A percentile compares a stretch with the other conserved stretches of the same genome.
Conservation (phyloP, 2,113 vertebrate genomes). For the Etheostoma cragini region DNA sequence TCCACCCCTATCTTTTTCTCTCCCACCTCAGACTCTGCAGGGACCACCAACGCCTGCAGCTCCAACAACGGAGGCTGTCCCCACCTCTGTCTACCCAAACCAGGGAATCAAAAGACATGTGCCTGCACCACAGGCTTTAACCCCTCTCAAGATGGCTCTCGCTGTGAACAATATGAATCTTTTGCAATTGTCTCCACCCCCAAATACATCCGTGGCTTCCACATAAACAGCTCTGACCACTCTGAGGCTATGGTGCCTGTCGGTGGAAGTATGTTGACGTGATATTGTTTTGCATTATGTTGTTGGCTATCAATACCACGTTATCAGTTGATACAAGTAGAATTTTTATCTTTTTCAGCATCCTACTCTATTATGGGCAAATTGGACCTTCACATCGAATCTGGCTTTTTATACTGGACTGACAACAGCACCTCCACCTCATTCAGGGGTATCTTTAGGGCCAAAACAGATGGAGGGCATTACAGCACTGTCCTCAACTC, state of each 20-base stretch:
- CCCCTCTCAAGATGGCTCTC: conserved; percentile 71
- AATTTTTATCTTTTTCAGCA: conserved; percentile 42
- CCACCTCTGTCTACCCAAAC: conserved; percentile 82
- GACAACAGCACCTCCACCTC: conserved; percentile 71
- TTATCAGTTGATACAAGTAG: neutral
- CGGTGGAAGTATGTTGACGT: conserved; percentile 72
- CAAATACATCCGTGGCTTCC: conserved; percentile 79
- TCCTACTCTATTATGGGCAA: conserved; percentile 58
- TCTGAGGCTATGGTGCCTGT: conserved; percentile 84
- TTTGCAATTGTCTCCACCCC: conserved; percentile 77
- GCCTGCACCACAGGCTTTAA: conserved; percentile 82
- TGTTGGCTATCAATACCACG: neutral
- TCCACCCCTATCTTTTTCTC: neutral
- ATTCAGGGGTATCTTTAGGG: conserved; percentile 73
- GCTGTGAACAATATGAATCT: conserved; percentile 80
- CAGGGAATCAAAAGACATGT: conserved; percentile 74
- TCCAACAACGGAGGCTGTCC: conserved; percentile 81
- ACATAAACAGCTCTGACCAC: conserved; percentile 84
- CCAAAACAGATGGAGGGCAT: conserved; percentile 75
- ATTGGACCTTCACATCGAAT: conserved; percentile 76
- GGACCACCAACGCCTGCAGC: conserved; percentile 80
- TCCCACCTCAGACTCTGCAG: conserved; percentile 72
- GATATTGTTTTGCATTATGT: neutral
- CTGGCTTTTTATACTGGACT: conserved; percentile 79
- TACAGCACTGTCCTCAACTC: conserved; percentile 62